phyloP scores from a whole-genome alignment of 1,140 invertebrate genomes.

The Drosophila pseudoobscura region DNA sequence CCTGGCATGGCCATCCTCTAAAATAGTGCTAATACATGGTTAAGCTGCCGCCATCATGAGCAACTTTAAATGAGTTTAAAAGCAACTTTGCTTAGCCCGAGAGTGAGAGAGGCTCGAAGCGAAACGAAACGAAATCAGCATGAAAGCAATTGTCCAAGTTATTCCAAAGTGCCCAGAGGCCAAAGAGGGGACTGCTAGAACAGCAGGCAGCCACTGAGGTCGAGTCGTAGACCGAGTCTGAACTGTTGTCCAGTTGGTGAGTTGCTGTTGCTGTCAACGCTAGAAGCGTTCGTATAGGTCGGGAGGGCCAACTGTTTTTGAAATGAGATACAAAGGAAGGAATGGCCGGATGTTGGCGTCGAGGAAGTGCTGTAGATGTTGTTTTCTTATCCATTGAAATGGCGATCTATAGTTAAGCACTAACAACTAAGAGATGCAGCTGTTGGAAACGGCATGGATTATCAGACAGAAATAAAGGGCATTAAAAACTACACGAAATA shows the following conservation, averaged over 20 bases:
- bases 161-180: slow-evolving; percentile 53
- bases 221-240: slow-evolving; percentile 2
- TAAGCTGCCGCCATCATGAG: slow-evolving; percentile 38
- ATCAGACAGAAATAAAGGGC: not conserved
- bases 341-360: slow-evolving; percentile 22
- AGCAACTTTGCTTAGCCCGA: slow-evolving; percentile 23
- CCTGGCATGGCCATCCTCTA: slow-evolving; percentile 15
- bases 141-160: slow-evolving; percentile 72
- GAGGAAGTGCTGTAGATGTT: slow-evolving; percentile 32
- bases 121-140: slow-evolving; percentile 64
- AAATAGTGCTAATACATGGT: slow-evolving; percentile 57
- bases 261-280: slow-evolving; percentile 35
- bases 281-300: too few species aligned
- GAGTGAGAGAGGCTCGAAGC: slow-evolving; percentile 2
- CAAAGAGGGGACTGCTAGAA: slow-evolving; percentile 10
- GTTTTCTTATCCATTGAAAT: slow-evolving; percentile 12
- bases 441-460: not conserved
- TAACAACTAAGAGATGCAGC: slow-evolving; percentile 18
- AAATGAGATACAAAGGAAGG: slow-evolving; percentile 44
- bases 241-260: slow-evolving; percentile 28
- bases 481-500: not conserved
- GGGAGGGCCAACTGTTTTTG: slow-evolving; percentile 41
- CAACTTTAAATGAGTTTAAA: slow-evolving; percentile 47
- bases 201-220: slow-evolving; percentile 12
- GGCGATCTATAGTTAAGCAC: slow-evolving; percentile 34